Evolutionary conservation across 1,140 invertebrate species (phyloP).

Genomic region (Leptinotarsa lineolata): DNA sequence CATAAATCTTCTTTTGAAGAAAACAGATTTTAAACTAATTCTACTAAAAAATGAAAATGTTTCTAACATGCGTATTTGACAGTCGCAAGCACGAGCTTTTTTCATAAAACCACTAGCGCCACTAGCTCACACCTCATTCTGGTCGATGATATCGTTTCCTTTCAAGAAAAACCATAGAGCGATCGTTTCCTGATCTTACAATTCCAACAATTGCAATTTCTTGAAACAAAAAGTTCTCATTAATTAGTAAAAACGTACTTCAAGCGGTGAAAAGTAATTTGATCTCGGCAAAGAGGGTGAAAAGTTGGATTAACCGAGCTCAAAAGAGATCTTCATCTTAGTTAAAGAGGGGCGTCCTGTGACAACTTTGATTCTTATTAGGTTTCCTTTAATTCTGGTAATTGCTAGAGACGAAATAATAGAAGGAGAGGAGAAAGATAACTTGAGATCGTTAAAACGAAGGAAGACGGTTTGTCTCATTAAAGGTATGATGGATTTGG

Average conservation of each 20-base stretch:
- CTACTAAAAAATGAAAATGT: too few species aligned
- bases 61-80: too few species aligned
- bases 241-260: conserved; percentile 19
- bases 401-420: conserved; percentile 15
- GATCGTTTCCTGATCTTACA: background rate
- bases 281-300: conserved; percentile 29
- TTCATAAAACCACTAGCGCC: too few species aligned
- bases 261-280: conserved; percentile 25
- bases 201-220: background rate
- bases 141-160: background rate
- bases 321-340: conserved; percentile 27
- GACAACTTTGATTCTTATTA: conserved; percentile 22
- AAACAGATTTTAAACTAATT: too few species aligned
- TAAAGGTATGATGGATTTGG: background rate
- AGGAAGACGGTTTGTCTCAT: background rate
- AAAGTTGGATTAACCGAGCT: conserved; percentile 30
- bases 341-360: conserved; percentile 23
- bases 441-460: background rate
- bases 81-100: too few species aligned
- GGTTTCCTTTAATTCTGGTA: conserved; percentile 25
- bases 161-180: background rate
- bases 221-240: conserved; percentile 13
- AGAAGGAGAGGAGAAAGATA: background rate
- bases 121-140: too few species aligned
- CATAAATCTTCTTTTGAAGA: too few species aligned